Evolutionary conservation across 2,888 invertebrate species (phyloP), one percentile per base, ranked within the genome.

Genomic region (Mantis religiosa): DNA sequence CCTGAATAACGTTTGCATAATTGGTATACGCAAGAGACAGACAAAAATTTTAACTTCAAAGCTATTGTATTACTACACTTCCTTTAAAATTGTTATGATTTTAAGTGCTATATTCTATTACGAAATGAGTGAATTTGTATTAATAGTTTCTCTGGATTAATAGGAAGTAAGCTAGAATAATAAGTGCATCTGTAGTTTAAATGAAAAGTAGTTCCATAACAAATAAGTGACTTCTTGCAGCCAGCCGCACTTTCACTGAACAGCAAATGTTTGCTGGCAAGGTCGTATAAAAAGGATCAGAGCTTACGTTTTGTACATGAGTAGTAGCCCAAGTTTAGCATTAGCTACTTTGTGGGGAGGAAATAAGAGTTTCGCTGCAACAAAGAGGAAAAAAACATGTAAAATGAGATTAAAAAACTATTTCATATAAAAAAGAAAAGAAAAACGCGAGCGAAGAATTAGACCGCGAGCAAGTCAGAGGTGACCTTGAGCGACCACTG

Each of bases 261-360:
- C 8, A 71, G 54, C 41, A 41, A 41, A 41, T 41, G 41, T 41
- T 41, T 41, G 41, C 41, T 41, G 41, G 41, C 25, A 71, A 71
- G 15, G 54, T 71, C 54, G 54, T 71, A 41, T 12, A 71, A 71
- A 14, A 71, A 3, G 4, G 3, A 71, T 20, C 3, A 3, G 54
- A 20, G 54, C 20, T 71, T 71, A 71, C 15, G 54, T 86, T 86
- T 86, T 86, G 25, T 28, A 20, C 15, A 86, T 4, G 28, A 54
- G 28, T 86, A 54, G 86, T 54, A 81, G 28, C 28, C 27, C 54
- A 86, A 47, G 28, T 14, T 71, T 20, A 15, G 71, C 54, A 71
- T 30, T 54, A 86, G 71, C 71, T 86, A 87, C 87, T 82, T 87
- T 82, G 87, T 87, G 85, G 41, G 87, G 34, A 87, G 87, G 87